Percentiles rank a stretch among this genome's conserved stretches.
Evolutionary conservation across 2,888 invertebrate species (phyloP).

Genomic region (Nomada flava): DNA sequence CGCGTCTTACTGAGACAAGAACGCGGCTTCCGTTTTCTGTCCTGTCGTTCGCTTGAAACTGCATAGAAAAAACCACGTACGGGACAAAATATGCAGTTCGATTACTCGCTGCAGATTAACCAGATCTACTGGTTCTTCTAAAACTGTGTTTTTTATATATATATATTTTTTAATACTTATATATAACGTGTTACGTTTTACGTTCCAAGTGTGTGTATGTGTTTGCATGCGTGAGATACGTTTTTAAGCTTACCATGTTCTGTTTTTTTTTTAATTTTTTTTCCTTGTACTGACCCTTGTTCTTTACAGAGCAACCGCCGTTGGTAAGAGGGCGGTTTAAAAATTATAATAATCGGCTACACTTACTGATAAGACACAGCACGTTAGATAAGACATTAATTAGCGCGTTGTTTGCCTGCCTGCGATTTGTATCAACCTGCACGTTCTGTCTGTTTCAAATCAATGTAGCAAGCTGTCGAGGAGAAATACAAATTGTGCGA

Average conservation of each 20-base stretch:
- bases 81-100: conserved; percentile 74
- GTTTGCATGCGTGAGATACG: conserved; percentile 83
- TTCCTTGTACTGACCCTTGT: conserved; percentile 28
- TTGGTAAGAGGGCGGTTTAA: conserved; percentile 79
- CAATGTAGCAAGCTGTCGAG: conserved; percentile 95
- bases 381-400: conserved; percentile 37
- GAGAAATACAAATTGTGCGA: conserved; percentile 97
- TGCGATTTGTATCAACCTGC: conserved; percentile 5
- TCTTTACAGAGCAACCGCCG: conserved; percentile 66
- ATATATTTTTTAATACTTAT: conserved; percentile 12
- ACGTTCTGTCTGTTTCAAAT: conserved; percentile 49
- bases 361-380: conserved; percentile 24
- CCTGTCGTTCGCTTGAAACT: conserved; percentile 73
- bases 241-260: conserved; percentile 78
- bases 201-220: conserved; percentile 81
- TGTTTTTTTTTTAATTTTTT: conserved; percentile 29
- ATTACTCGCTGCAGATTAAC: conserved; percentile 73
- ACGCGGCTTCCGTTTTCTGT: conserved; percentile 69
- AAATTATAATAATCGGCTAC: background rate
- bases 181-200: conserved; percentile 67
- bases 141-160: conserved; percentile 66
- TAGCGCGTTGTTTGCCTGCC: background rate
- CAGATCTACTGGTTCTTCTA: conserved; percentile 59
- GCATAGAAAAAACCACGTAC: conserved; percentile 75
- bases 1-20: conserved; percentile 59